Evolutionary conservation across 2,797 vertebrate species (phyloP).

Genomic region (Morus bassanus): DNA sequence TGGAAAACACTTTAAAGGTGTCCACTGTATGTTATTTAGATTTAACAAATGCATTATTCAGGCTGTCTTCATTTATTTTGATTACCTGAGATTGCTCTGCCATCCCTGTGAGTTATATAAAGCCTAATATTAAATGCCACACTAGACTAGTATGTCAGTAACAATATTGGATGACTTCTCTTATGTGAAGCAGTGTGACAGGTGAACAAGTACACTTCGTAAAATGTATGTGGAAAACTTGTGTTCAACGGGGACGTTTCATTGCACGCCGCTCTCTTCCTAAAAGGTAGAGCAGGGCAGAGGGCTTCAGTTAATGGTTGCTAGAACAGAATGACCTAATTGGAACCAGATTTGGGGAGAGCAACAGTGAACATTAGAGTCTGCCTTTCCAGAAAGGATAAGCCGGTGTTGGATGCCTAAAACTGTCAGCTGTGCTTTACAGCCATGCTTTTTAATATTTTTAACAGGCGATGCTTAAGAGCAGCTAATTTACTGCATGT

Average conservation of each 20-base stretch:
- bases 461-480: constrained; percentile 56
- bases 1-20: constrained; percentile 64
- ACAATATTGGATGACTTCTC: constrained; percentile 47
- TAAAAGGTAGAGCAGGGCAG: background rate
- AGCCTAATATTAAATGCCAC: constrained; percentile 66
- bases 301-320: background rate
- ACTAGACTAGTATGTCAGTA: constrained; percentile 47
- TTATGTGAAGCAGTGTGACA: constrained; percentile 55
- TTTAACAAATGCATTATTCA: constrained; percentile 71
- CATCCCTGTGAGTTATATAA: constrained; percentile 62
- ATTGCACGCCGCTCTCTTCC: background rate
- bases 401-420: background rate
- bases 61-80: constrained; percentile 68
- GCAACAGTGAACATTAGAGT: background rate
- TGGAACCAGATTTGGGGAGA: constrained; percentile 61
- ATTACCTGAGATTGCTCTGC: constrained; percentile 64
- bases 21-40: constrained; percentile 66
- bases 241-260: constrained; percentile 9
- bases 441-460: constrained; percentile 47
- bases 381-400: constrained; percentile 32
- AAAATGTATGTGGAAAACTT: constrained; percentile 49
- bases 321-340: constrained; percentile 59
- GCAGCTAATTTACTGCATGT: constrained; percentile 40
- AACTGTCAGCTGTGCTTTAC: constrained; percentile 58
- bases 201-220: constrained; percentile 14